Conservation (phyloP, 2,888 invertebrate species). For the Dasysyrphus tricinctus region DNA sequence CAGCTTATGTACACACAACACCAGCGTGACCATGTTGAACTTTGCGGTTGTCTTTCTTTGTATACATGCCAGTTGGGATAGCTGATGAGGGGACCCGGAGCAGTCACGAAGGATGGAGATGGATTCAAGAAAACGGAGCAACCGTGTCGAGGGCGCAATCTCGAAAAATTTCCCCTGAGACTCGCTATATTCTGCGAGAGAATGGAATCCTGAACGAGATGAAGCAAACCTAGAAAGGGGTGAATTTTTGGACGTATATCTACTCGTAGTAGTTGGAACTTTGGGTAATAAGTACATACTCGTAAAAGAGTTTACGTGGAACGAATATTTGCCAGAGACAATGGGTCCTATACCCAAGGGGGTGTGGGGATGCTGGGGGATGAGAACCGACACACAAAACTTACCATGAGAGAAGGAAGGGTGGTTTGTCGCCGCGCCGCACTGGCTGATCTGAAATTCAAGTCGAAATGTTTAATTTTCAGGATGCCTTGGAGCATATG, state of each 20-base stretch:
- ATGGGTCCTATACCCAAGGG: conserved; percentile 37
- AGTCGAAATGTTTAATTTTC: conserved; percentile 76
- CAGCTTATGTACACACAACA: conserved; percentile 60
- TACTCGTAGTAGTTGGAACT: conserved; percentile 25
- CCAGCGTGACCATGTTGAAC: conserved; percentile 67
- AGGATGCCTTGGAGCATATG: conserved; percentile 80
- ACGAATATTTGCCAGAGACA: conserved; percentile 59
- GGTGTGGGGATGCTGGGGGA: conserved; percentile 8
- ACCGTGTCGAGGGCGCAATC: conserved; percentile 72
- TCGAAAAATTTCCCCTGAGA: conserved; percentile 75
- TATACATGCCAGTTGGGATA: conserved; percentile 22
- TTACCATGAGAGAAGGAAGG: conserved; percentile 37
- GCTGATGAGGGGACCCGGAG: conserved; percentile 8
- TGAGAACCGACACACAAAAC: conserved; percentile 53
- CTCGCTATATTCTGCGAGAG: conserved; percentile 8
- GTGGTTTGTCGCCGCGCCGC: conserved; percentile 71
- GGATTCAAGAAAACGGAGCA: conserved; percentile 69
- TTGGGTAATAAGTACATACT: conserved; percentile 16
- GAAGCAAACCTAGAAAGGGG: conserved; percentile 57
- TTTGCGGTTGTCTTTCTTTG: conserved; percentile 68
- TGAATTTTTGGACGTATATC: conserved; percentile 46
- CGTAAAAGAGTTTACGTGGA: conserved; percentile 75
- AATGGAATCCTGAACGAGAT: conserved; percentile 24
- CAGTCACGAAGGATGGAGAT: conserved; percentile 24
- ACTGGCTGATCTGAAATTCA: conserved; percentile 70